Evolutionary conservation across 2,797 vertebrate species (phyloP).

Genomic region (Bradypus variegatus): DNA sequence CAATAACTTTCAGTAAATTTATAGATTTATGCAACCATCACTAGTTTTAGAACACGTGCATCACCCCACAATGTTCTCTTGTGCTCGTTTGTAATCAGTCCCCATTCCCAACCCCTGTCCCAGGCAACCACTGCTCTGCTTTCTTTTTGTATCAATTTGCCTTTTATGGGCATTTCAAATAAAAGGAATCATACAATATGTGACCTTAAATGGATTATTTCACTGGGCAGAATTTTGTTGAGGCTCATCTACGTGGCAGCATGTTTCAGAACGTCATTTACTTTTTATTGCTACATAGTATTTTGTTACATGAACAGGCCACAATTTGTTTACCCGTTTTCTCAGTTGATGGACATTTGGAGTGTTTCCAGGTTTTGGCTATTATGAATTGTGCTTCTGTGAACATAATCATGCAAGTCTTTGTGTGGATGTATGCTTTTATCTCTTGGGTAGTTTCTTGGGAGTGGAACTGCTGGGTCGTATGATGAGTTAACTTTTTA

Average conservation of each 20-base stretch:
- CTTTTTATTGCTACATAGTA: not conserved
- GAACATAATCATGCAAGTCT: rapidly evolving
- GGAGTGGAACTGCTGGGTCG: not conserved
- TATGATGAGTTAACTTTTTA: too few species aligned
- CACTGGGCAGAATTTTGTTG: not conserved
- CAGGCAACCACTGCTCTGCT: rapidly evolving
- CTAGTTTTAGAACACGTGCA: rapidly evolving
- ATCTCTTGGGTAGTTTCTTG: not conserved
- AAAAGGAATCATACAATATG: rapidly evolving
- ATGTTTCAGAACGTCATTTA: too few species aligned
- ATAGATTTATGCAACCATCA: rapidly evolving
- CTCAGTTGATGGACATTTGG: rapidly evolving
- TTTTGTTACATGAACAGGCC: rapidly evolving
- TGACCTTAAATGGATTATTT: not conserved
- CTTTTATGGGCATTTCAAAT: not conserved
- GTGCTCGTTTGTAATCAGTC: rapidly evolving
- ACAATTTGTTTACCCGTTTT: rapidly evolving
- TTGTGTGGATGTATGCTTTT: too few species aligned
- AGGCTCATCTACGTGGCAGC: rapidly evolving
- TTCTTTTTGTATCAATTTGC: rapidly evolving
- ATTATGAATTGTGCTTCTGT: rapidly evolving
- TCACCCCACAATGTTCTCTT: too few species aligned
- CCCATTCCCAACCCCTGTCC: not conserved
- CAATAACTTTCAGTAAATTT: rapidly evolving
- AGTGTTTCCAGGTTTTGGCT: not conserved